Base-by-base conservation (phyloP, 2,888 invertebrate species). In the Myopa testacea region DNA sequence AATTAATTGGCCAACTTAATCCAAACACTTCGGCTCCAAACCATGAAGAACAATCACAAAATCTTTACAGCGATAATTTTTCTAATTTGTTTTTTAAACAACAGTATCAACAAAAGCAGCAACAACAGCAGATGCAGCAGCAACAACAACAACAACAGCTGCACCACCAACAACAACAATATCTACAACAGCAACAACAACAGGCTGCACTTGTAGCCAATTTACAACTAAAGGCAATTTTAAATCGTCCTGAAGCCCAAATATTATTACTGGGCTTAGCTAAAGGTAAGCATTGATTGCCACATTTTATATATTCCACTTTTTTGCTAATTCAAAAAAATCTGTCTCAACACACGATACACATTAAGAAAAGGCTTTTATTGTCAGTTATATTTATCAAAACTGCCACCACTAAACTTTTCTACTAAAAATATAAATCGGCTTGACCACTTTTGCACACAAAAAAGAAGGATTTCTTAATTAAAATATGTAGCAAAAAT, bases 151-250 rank as follows among this genome's bases (percentile, higher is more conserved):
- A 84, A 52, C 80, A 86, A 4, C 82, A 87, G 52, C 87, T 86
- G 75, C 88, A 88, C 71, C 88, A 85, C 14, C 87, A 85, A 55
- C 84, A 87, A n/a, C n/a, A 85, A 38, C 81, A 81, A 55, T 83
- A 84, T 58, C 80, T 86, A 4, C 82, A 87, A 50, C 87, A 86
- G 76, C 88, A 88, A 73, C 88, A 88, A 63, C 88, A 88, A 65
- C 88, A 88, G 78, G 86, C 87, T 0, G 85, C 86, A 14, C 84
- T 88, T 40, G 75, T 88, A 45, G 88, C 88, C 4, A 87, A 87
- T 71, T 82, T 88, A 1, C 88, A 88, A 69, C 78, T 88, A 2
- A 88, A 88, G 80, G 84, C 86, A 1, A 86, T 88, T 60, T 82
- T 88, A 1, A 85, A 84, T 75, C 86, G 88, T 14, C 85, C 88